Evolutionary conservation across 2,797 vertebrate genomes (phyloP).

Genomic region (Sardinella longiceps): DNA sequence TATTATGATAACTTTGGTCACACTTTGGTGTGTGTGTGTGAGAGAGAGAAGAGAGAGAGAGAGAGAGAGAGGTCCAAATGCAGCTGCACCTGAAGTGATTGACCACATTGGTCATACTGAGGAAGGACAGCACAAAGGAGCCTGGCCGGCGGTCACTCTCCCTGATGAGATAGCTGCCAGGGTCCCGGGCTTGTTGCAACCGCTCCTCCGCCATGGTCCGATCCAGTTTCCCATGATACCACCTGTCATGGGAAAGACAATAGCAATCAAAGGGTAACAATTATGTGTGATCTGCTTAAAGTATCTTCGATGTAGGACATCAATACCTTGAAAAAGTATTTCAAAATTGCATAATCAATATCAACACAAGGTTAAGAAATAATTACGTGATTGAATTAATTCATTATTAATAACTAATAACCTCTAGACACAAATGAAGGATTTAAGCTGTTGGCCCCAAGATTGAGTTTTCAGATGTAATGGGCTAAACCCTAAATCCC

Average conservation of each 20-base stretch:
- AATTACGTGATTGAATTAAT: no score
- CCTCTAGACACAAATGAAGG: background rate
- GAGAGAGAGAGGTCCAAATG: background rate
- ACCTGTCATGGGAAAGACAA: slow-evolving; percentile 72
- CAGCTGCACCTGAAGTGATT: slow-evolving; percentile 19
- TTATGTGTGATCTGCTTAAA: background rate
- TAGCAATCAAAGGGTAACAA: background rate
- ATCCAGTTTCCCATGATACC: slow-evolving; percentile 99
- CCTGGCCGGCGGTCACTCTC: slow-evolving; percentile 98
- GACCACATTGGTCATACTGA: slow-evolving; percentile 91
- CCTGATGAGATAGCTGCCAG: slow-evolving; percentile 99
- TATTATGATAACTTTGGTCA: no score
- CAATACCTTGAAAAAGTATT: no score
- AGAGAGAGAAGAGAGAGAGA: background rate
- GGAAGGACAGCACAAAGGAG: slow-evolving; percentile 98
- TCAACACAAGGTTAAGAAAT: background rate
- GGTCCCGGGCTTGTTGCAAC: slow-evolving; percentile 90
- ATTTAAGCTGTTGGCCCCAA: background rate
- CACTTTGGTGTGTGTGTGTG: background rate
- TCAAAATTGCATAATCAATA: background rate
- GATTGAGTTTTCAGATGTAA: slow-evolving; percentile 12
- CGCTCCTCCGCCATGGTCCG: slow-evolving; percentile 67
- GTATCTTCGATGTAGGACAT: background rate
- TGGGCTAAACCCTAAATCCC: background rate
- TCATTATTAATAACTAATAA: background rate